Conservation (phyloP, 2,113 vertebrate species). For the Trogon melanurus region DNA sequence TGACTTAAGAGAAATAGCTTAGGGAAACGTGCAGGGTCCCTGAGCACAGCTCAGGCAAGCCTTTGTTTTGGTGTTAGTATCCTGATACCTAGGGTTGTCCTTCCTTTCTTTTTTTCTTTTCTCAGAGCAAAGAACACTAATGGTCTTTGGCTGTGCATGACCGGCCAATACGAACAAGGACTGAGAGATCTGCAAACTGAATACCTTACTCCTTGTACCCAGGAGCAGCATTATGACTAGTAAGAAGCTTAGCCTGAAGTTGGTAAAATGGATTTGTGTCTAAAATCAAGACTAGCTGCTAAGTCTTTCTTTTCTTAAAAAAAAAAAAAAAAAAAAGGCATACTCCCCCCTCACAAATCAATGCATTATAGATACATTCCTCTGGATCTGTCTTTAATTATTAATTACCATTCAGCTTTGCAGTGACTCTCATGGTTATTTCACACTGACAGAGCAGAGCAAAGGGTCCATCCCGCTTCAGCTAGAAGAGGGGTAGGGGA, state of each 20-base stretch:
- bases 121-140: not conserved
- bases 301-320: not conserved
- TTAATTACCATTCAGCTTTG: conserved; percentile 11
- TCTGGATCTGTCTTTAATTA: not conserved
- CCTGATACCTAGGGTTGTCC: not conserved
- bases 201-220: not conserved
- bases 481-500: not conserved
- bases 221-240: not conserved
- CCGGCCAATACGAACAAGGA: not conserved
- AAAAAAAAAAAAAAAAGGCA: not conserved
- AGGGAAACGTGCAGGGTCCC: not conserved
- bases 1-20: not conserved
- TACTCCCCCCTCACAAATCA: not conserved
- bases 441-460: not conserved
- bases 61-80: not conserved
- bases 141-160: not conserved
- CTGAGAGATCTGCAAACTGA: not conserved
- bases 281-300: not conserved
- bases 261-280: not conserved
- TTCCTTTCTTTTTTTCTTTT: not conserved
- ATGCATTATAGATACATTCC: conserved; percentile 10
- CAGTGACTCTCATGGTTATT: not conserved
- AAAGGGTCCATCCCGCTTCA: not conserved
- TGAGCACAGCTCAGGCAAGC: not conserved
- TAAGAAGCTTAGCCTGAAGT: not conserved